Evolutionary conservation across 2,888 invertebrate species (phyloP).

Genomic region (Aethes cnicana): DNA sequence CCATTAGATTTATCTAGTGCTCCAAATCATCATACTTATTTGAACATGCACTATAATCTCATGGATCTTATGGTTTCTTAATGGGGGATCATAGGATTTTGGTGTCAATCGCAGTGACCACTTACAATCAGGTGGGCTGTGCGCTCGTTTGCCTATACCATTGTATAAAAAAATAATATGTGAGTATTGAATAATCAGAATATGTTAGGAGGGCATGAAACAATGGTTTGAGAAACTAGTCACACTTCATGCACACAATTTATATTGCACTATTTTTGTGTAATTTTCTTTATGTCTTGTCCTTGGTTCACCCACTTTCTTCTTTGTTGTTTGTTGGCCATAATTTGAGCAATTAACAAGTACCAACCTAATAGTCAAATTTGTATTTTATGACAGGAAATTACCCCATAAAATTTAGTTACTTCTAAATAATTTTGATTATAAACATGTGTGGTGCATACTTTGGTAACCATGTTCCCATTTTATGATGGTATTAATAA

Average conservation of each 20-base stretch:
- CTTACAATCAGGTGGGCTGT: no score
- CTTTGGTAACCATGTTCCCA: not conserved
- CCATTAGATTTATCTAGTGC: no score
- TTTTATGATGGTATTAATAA: not conserved
- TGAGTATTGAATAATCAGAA: constrained; percentile 27
- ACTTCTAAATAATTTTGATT: constrained; percentile 10
- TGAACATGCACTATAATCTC: no score
- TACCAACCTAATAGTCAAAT: not conserved
- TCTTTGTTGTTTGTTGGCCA: not conserved
- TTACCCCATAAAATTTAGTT: constrained; percentile 7
- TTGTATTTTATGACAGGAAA: constrained; percentile 7
- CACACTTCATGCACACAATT: constrained; percentile 27
- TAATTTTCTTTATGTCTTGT: constrained; percentile 6
- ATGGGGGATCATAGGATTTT: no score
- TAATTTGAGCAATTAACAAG: not conserved
- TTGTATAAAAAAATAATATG: no score
- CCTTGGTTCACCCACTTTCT: constrained; percentile 14
- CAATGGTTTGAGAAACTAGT: constrained; percentile 30
- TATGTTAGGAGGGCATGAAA: constrained; percentile 36
- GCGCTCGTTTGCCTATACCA: no score
- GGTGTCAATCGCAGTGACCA: no score
- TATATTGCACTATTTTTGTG: constrained; percentile 24
- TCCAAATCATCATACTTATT: no score
- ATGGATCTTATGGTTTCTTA: no score
- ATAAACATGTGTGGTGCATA: not conserved